Evolutionary conservation across 2,888 invertebrate species (phyloP).

Genomic region (Himalopsyche anomala): DNA sequence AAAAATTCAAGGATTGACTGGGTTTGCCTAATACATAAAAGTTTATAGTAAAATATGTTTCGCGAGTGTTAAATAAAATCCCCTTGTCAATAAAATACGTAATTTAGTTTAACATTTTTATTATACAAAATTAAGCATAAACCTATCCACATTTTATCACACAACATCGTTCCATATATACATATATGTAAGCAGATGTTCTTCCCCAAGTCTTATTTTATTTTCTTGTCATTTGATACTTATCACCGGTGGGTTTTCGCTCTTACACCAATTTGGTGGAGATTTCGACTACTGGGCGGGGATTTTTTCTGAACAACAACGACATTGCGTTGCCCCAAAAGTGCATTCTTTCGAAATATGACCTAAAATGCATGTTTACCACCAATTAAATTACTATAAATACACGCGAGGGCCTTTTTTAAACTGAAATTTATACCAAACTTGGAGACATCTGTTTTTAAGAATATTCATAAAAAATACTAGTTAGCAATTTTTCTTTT

Average conservation of each 20-base stretch:
- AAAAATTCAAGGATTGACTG: too few species aligned
- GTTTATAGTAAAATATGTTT: too few species aligned
- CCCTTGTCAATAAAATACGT: too few species aligned
- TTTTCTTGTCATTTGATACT: slow-evolving; percentile 1
- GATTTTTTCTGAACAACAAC: not conserved
- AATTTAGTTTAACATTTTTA: too few species aligned
- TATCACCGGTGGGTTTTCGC: not conserved
- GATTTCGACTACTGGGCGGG: not conserved
- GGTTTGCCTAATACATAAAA: too few species aligned
- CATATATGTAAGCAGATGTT: not conserved
- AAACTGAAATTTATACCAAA: not conserved
- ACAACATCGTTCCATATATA: too few species aligned
- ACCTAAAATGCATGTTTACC: slow-evolving; percentile 4
- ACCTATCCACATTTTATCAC: too few species aligned
- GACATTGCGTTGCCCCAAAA: not conserved
- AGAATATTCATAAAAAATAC: not conserved
- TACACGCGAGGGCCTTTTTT: not conserved
- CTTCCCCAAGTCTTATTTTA: not conserved
- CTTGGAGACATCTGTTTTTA: not conserved
- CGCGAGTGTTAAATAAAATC: too few species aligned
- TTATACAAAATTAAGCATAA: too few species aligned
- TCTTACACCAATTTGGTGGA: slow-evolving; percentile 15
- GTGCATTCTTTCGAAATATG: slow-evolving; percentile 17
- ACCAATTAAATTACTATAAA: slow-evolving; percentile 16
- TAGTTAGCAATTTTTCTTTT: too few species aligned